Percentiles rank a stretch among this genome's conserved stretches.
These are phyloP conservation scores for Argyrosomus regius DNA, from an alignment of 2,797 vertebrate species.

Conservation along the genomic window DNA sequence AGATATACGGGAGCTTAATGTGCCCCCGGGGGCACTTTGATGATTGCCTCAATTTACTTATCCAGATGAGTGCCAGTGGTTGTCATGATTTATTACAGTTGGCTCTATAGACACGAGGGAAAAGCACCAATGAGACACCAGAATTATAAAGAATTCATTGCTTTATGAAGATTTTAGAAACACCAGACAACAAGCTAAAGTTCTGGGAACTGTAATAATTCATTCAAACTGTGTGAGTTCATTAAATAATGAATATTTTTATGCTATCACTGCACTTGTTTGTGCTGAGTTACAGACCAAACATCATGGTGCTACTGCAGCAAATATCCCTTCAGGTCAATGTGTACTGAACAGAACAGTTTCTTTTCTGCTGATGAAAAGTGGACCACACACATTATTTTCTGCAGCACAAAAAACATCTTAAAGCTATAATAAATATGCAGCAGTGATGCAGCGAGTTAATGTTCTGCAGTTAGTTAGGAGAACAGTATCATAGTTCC, in stretches of 20 bases:
- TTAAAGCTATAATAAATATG: not conserved
- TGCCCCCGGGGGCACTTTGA: constrained; percentile 44
- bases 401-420: constrained; percentile 1
- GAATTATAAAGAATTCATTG: constrained; percentile 12
- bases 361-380: not conserved
- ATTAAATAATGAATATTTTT: not conserved
- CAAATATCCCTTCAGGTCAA: constrained; percentile 12
- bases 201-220: not conserved
- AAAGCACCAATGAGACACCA: constrained; percentile 18
- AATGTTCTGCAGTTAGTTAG: not conserved
- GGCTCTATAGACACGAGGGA: not conserved
- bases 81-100: constrained; percentile 40
- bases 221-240: not conserved
- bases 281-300: not conserved
- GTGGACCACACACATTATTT: not conserved
- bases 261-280: constrained; percentile 14
- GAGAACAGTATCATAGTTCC: not conserved
- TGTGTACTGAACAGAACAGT: not conserved
- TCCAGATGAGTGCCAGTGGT: constrained; percentile 41
- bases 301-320: not conserved
- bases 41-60: constrained; percentile 59
- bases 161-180: constrained; percentile 1
- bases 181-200: not conserved
- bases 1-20: constrained; percentile 33
- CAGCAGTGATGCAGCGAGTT: not conserved